phyloP scores from a whole-genome alignment of 2,888 invertebrate genomes.

The Torymus tubicola region DNA sequence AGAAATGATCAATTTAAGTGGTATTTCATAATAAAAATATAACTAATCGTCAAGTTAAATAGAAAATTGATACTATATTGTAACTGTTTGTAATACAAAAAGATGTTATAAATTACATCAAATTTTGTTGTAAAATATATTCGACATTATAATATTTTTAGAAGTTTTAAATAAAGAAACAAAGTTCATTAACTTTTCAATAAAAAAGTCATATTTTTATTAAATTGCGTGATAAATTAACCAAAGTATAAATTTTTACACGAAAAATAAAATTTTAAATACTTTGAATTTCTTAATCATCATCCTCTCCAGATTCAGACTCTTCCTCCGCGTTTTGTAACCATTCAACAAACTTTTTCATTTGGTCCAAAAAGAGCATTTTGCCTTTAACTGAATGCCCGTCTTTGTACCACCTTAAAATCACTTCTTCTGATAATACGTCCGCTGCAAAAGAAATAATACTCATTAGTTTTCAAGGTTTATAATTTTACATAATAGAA shows the following conservation, averaged over 20 bases:
- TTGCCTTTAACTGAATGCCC: constrained; percentile 96
- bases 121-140: too few relatives aligned
- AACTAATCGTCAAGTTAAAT: too few relatives aligned
- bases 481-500: too few relatives aligned
- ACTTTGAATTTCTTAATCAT: constrained; percentile 72
- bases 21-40: too few relatives aligned
- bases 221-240: constrained; percentile 15
- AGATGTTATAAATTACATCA: too few relatives aligned
- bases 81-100: too few relatives aligned
- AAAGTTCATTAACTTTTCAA: neutral
- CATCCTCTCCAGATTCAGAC: constrained; percentile 80
- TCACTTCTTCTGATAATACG: constrained; percentile 95
- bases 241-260: constrained; percentile 17
- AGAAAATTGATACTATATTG: too few relatives aligned
- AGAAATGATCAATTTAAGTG: too few relatives aligned
- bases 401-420: constrained; percentile 97
- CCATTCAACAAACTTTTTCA: constrained; percentile 99
- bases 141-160: too few relatives aligned
- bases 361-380: constrained; percentile 98
- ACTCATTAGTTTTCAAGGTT: neutral
- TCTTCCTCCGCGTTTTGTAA: constrained; percentile 96
- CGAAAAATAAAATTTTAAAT: constrained; percentile 42
- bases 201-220: constrained; percentile 13
- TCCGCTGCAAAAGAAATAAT: constrained; percentile 81
- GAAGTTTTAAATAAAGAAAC: too few relatives aligned